phyloP scores from a whole-genome alignment of 2,113 vertebrate species.

The Tetrao urogallus region DNA sequence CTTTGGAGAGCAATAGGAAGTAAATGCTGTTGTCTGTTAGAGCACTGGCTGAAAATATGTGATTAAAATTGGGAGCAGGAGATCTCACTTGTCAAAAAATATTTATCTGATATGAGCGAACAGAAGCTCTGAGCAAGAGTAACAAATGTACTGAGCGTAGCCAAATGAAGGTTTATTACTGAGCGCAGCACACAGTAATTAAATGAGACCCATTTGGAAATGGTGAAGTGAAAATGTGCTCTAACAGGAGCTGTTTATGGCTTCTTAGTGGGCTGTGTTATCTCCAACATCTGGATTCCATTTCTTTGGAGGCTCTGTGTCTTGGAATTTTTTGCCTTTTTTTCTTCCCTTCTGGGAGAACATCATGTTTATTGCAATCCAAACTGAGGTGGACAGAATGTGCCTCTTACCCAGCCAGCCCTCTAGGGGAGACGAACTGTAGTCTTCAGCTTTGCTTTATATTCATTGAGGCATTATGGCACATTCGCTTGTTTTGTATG shows the following conservation, averaged over 20 bases:
- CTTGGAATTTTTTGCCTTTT: conserved; percentile 72
- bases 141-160: neutral
- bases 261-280: conserved; percentile 70
- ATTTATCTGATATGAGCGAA: neutral
- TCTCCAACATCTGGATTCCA: conserved; percentile 81
- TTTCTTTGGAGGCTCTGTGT: conserved; percentile 76
- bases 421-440: conserved; percentile 4
- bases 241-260: conserved; percentile 74
- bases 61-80: neutral
- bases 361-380: conserved; percentile 57
- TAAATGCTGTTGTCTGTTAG: neutral
- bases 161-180: neutral
- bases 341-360: conserved; percentile 46
- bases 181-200: conserved; percentile 36
- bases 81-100: neutral
- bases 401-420: conserved; percentile 58
- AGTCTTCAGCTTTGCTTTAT: neutral
- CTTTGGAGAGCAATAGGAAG: neutral
- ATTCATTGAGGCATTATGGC: neutral
- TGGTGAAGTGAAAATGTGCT: conserved; percentile 65
- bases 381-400: conserved; percentile 63
- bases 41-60: neutral
- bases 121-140: neutral
- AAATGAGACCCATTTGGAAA: conserved; percentile 43
- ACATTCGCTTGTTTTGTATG: neutral